phyloP scores from a whole-genome alignment of 2,113 vertebrate species.

The Cyprinodon variegatus region DNA sequence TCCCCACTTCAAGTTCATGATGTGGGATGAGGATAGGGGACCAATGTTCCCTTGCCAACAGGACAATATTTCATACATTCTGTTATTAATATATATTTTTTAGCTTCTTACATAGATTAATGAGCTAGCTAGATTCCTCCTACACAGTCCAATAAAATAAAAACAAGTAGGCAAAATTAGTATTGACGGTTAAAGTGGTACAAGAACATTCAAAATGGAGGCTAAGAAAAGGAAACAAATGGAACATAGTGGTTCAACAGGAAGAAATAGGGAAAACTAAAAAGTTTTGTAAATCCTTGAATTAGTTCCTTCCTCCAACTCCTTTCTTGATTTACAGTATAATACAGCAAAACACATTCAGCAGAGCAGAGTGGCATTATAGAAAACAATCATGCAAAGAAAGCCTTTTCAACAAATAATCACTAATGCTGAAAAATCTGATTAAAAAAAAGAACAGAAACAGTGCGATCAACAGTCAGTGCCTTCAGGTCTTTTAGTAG shows the following conservation, averaged over 20 bases:
- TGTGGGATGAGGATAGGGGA: slow-evolving; percentile 38
- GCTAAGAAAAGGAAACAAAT: slow-evolving; percentile 49
- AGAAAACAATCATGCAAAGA: slow-evolving; percentile 88
- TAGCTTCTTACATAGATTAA: slow-evolving; percentile 47
- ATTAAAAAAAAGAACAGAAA: slow-evolving; percentile 31
- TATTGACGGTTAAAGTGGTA: slow-evolving; percentile 75
- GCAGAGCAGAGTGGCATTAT: slow-evolving; percentile 69
- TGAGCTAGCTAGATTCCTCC: slow-evolving; percentile 78
- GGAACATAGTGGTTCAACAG: slow-evolving; percentile 26
- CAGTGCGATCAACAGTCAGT: slow-evolving; percentile 88
- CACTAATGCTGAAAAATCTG: slow-evolving; percentile 72
- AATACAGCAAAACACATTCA: slow-evolving; percentile 79
- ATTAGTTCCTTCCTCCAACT: slow-evolving; percentile 39
- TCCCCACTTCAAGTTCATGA: slow-evolving; percentile 41
- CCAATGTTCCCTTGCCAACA: slow-evolving; percentile 22
- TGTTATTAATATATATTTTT: slow-evolving; percentile 34
- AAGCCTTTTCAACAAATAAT: slow-evolving; percentile 72
- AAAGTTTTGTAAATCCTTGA: slow-evolving; percentile 31
- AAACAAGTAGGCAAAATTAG: slow-evolving; percentile 79
- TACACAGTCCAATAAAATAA: slow-evolving; percentile 81
- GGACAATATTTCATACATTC: slow-evolving; percentile 71
- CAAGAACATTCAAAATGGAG: slow-evolving; percentile 59
- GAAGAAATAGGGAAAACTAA: slow-evolving; percentile 51
- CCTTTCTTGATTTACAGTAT: slow-evolving; percentile 28
- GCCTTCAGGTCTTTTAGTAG: slow-evolving; percentile 82